Conservation (phyloP, 2,113 vertebrate species). For the Oryzias celebensis region DNA sequence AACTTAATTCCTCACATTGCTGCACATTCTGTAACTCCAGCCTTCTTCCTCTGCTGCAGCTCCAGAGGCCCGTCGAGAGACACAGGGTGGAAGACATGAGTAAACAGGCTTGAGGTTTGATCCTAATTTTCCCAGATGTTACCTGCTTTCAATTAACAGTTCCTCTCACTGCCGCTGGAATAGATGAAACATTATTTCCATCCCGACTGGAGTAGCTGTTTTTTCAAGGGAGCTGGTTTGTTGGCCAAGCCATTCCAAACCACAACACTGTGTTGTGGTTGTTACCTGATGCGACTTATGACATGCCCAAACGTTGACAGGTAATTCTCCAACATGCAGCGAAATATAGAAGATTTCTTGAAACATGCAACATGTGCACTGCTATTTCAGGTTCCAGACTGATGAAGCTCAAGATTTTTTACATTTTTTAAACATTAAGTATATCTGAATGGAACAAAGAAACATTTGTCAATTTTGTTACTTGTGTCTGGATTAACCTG, state of each 20-base stretch:
- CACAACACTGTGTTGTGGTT: conserved; percentile 15
- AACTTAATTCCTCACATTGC: too few species aligned
- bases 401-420: not conserved
- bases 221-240: conserved; percentile 1
- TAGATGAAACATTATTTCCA: conserved; percentile 57
- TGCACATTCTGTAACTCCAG: too few species aligned
- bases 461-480: conserved; percentile 41
- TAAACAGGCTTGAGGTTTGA: conserved; percentile 65
- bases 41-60: not conserved
- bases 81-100: conserved; percentile 63
- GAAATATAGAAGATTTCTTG: too few species aligned
- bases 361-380: not conserved
- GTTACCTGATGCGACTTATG: conserved; percentile 18
- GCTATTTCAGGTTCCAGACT: conserved; percentile 1
- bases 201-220: conserved; percentile 24
- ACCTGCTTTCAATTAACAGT: conserved; percentile 86
- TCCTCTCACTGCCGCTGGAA: conserved; percentile 79
- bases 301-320: not conserved
- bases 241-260: conserved; percentile 20
- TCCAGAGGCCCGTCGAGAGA: not conserved
- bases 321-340: too few species aligned
- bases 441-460: conserved; percentile 20
- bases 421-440: not conserved
- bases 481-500: conserved; percentile 37
- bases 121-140: conserved; percentile 83